Percentiles rank a stretch among this genome's conserved stretches.
These are phyloP conservation scores for Glyphotaelius pellucidus DNA, from an alignment of 2,888 invertebrate species.

Conservation along the genomic window DNA sequence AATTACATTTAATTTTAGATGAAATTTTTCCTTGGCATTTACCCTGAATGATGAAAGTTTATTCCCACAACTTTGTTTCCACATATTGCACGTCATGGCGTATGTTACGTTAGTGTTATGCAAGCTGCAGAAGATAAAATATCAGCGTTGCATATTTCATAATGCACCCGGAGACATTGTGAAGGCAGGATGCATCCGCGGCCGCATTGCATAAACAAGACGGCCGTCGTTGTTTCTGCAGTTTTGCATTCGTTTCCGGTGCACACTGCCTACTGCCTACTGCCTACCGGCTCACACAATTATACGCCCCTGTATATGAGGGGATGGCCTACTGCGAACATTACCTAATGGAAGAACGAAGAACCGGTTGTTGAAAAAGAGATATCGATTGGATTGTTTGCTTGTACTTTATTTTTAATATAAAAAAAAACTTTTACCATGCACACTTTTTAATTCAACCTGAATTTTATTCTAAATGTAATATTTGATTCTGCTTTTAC, in stretches of 20 bases:
- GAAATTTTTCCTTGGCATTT: not conserved
- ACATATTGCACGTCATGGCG: not conserved
- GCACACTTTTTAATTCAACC: no score
- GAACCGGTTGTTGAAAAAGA: not conserved
- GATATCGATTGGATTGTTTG: not conserved
- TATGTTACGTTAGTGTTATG: not conserved
- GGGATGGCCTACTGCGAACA: not conserved
- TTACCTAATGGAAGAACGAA: not conserved
- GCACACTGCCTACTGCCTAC: no score
- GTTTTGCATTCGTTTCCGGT: constrained; percentile 15
- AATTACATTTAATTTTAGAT: not conserved
- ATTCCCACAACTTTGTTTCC: not conserved
- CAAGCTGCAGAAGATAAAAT: not conserved
- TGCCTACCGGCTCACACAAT: not conserved
- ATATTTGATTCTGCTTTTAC: no score
- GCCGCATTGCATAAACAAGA: constrained; percentile 16
- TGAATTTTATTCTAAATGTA: no score
- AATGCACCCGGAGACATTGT: constrained; percentile 6
- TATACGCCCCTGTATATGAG: not conserved
- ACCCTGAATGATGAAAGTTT: not conserved
- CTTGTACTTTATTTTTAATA: no score
- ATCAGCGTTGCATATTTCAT: constrained; percentile 1
- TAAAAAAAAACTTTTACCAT: no score
- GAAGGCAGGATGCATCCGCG: constrained; percentile 17
- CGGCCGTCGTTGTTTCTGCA: not conserved